These are phyloP conservation scores for Masticophis lateralis DNA, from an alignment of 2,797 vertebrate genomes.

Conservation along the genomic window DNA sequence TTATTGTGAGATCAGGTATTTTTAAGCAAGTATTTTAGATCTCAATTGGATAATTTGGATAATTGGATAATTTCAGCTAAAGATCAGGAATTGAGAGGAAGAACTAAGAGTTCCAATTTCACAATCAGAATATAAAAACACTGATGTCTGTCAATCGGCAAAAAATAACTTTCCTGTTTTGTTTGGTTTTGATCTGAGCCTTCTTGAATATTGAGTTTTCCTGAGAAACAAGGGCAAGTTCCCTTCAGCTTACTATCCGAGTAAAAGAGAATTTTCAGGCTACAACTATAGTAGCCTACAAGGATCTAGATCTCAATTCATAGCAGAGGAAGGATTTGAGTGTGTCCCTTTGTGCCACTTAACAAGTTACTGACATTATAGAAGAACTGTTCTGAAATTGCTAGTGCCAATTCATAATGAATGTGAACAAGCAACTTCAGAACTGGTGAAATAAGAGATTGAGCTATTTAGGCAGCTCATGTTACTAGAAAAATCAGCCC, in stretches of 20 bases:
- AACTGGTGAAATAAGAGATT: not conserved
- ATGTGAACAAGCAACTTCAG: not conserved
- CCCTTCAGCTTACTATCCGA: not conserved
- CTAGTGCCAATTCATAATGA: not conserved
- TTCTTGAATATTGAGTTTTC: not conserved
- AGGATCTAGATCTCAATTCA: not conserved
- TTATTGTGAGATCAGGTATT: not conserved
- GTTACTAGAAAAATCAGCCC: not conserved
- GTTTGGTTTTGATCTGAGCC: not conserved
- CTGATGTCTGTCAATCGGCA: not conserved
- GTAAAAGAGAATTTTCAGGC: not conserved
- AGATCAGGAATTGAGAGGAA: not conserved
- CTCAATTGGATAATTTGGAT: not conserved
- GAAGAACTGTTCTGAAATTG: not conserved
- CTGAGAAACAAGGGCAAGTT: not conserved
- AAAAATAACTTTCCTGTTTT: not conserved
- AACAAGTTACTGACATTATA: not conserved
- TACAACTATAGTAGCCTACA: not conserved
- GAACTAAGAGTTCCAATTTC: not conserved
- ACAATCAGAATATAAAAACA: not conserved
- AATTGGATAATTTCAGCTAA: not conserved
- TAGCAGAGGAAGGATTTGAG: not conserved
- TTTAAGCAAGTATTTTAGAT: not conserved
- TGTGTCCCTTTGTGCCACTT: not conserved
- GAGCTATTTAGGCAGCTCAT: not conserved